Evolutionary conservation across 2,797 vertebrate species (phyloP).

Genomic region (Poecilia picta): DNA sequence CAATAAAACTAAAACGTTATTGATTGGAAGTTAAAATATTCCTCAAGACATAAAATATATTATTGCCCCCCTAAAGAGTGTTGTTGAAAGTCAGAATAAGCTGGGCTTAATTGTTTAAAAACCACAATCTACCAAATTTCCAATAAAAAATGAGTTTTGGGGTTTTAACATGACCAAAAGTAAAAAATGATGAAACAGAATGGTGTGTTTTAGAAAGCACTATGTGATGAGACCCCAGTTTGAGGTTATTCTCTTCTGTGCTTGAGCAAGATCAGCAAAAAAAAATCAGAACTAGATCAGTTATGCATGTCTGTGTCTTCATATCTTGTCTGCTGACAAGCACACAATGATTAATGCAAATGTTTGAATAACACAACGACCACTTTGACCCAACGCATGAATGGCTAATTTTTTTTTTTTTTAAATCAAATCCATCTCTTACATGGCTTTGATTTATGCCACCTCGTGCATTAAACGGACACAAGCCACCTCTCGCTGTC

Average conservation of each 20-base stretch:
- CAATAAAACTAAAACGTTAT: neutral
- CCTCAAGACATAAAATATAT: neutral
- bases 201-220: neutral
- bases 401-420: conserved; percentile 46
- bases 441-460: conserved; percentile 57
- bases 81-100: neutral
- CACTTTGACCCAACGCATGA: conserved; percentile 51
- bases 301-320: conserved; percentile 1
- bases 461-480: conserved; percentile 48
- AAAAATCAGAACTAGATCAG: conserved; percentile 9
- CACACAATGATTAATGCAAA: conserved; percentile 56
- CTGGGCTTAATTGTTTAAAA: neutral
- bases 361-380: conserved; percentile 65
- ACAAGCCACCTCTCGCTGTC: conserved; percentile 23
- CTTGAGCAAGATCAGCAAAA: conserved; percentile 23
- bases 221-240: neutral
- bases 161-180: neutral
- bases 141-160: neutral
- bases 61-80: neutral
- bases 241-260: conserved; percentile 2
- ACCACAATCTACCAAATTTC: neutral
- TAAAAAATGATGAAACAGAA: neutral
- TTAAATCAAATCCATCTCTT: conserved; percentile 49
- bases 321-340: conserved; percentile 25
- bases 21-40: neutral